Conservation (phyloP, 2,113 vertebrate species). For the Peucedramus taeniatus region DNA sequence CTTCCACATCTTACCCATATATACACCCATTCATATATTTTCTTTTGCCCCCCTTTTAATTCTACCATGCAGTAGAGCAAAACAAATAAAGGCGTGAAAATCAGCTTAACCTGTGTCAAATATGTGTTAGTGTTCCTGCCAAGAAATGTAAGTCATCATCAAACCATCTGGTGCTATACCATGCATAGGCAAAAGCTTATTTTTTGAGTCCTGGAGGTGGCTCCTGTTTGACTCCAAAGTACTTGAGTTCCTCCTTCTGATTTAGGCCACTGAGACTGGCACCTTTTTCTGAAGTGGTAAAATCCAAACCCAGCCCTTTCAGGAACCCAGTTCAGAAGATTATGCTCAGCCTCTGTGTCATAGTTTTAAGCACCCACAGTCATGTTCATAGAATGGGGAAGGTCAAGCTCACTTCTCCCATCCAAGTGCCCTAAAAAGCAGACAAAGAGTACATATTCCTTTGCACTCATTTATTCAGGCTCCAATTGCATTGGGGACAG, state of each 20-base stretch:
- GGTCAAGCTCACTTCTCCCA: background rate
- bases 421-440: background rate
- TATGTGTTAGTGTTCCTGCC: background rate
- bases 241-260: background rate
- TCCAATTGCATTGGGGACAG: background rate
- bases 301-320: background rate
- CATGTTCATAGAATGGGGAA: background rate
- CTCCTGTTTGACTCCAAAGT: background rate
- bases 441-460: background rate
- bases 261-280: background rate
- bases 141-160: background rate
- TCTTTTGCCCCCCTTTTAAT: background rate
- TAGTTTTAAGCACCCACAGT: background rate
- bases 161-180: background rate
- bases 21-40: background rate
- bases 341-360: fast-evolving
- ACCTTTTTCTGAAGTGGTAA: background rate
- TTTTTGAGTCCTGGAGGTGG: background rate
- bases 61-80: background rate
- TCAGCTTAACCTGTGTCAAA: background rate
- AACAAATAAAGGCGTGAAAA: background rate
- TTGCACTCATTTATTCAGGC: background rate
- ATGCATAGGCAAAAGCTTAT: background rate
- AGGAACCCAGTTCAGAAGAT: background rate
- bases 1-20: background rate